phyloP scores from a whole-genome alignment of 2,113 vertebrate genomes.

The Tragelaphus scriptus region DNA sequence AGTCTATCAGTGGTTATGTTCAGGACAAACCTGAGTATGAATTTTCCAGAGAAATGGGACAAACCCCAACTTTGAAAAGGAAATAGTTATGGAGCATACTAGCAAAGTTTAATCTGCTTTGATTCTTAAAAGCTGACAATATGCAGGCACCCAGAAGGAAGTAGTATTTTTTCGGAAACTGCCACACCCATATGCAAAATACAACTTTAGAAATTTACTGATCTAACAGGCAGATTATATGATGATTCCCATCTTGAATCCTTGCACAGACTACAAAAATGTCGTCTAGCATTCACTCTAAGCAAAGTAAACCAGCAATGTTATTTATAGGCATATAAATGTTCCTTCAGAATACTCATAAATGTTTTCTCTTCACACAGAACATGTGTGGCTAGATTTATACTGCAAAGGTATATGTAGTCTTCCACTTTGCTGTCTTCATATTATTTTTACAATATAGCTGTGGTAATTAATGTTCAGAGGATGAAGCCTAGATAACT shows the following conservation, averaged over 20 bases:
- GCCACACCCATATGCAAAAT: not conserved
- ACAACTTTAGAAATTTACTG: not conserved
- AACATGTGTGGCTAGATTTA: conserved; percentile 16
- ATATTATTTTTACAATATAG: not conserved
- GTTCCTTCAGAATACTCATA: conserved; percentile 21
- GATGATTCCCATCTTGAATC: not conserved
- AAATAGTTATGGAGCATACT: not conserved
- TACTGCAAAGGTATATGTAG: not conserved
- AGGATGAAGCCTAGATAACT: not conserved
- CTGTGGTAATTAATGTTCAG: not conserved
- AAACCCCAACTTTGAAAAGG: not conserved
- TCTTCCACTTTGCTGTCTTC: not conserved
- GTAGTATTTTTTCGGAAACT: not conserved
- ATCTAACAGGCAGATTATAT: not conserved
- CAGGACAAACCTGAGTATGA: not conserved
- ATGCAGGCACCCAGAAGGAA: conserved; percentile 8
- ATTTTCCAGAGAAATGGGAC: conserved; percentile 17
- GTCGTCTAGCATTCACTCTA: not conserved
- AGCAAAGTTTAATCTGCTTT: conserved; percentile 23
- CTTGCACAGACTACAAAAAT: conserved; percentile 1
- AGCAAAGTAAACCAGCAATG: not conserved
- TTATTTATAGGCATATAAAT: conserved; percentile 42
- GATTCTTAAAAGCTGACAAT: conserved; percentile 43
- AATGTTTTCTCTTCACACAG: conserved; percentile 24
- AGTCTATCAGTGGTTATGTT: not conserved